Percentiles rank a stretch among this genome's conserved stretches.
phyloP scores from a whole-genome alignment of 2,888 invertebrate genomes.

The Cinara cedri region DNA sequence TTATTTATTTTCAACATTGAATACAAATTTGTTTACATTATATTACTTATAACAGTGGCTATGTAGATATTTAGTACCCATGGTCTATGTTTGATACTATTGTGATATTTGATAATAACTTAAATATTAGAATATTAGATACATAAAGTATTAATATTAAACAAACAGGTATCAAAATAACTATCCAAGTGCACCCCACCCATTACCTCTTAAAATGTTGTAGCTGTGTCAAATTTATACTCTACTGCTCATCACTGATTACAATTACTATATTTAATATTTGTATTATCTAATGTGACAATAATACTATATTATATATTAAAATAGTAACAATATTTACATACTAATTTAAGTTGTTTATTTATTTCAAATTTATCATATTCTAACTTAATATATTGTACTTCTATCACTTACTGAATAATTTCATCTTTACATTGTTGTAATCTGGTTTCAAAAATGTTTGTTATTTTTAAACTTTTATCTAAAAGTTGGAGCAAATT shows the following conservation, averaged over 20 bases:
- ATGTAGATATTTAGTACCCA: too few relatives aligned
- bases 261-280: not conserved
- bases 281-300: not conserved
- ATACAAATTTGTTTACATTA: too few relatives aligned
- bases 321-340: not conserved
- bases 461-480: slow-evolving; percentile 60
- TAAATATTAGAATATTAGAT: too few relatives aligned
- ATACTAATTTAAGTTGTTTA: not conserved
- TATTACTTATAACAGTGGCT: too few relatives aligned
- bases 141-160: too few relatives aligned
- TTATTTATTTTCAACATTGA: too few relatives aligned
- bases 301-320: not conserved
- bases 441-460: slow-evolving; percentile 58
- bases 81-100: too few relatives aligned
- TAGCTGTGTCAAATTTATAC: not conserved
- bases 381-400: not conserved
- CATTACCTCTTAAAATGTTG: too few relatives aligned
- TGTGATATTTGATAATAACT: too few relatives aligned
- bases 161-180: too few relatives aligned
- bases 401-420: slow-evolving; percentile 44
- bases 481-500: slow-evolving; percentile 59
- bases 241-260: not conserved
- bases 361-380: not conserved
- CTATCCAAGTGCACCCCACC: too few relatives aligned
- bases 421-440: slow-evolving; percentile 53